phyloP scores from a whole-genome alignment of 2,113 vertebrate genomes.

The Polypterus bichir region DNA sequence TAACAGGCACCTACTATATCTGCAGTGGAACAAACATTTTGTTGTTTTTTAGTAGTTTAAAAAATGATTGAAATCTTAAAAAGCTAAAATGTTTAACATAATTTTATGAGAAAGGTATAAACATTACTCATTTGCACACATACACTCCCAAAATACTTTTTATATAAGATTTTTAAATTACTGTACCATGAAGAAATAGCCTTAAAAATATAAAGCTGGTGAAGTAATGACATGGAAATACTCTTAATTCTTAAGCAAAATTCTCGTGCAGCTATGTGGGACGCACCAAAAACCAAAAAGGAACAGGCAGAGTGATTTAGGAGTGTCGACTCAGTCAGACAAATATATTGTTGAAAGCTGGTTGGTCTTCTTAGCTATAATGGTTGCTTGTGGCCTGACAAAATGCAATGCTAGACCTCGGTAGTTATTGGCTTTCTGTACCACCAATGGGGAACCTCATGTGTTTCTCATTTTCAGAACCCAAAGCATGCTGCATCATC shows the following conservation, averaged over 20 bases:
- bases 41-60: no score
- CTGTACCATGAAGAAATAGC: no score
- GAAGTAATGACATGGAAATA: conserved; percentile 6
- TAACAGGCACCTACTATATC: no score
- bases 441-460: conserved; percentile 51
- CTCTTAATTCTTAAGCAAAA: conserved; percentile 40
- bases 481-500: conserved; percentile 42
- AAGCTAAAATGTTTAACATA: no score
- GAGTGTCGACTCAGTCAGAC: conserved; percentile 70
- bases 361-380: conserved; percentile 50
- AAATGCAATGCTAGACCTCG: conserved; percentile 50
- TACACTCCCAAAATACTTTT: no score
- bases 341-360: conserved; percentile 58
- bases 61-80: no score
- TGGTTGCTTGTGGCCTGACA: conserved; percentile 60
- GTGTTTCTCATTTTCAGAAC: conserved; percentile 51
- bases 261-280: conserved; percentile 50
- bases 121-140: no score
- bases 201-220: conserved; percentile 6
- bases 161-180: no score
- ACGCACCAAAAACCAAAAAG: conserved; percentile 55
- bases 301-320: conserved; percentile 57
- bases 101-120: no score
- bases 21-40: no score
- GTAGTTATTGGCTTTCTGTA: conserved; percentile 51